Conservation (phyloP, 2,113 vertebrate species). For the Pholis gunnellus region DNA sequence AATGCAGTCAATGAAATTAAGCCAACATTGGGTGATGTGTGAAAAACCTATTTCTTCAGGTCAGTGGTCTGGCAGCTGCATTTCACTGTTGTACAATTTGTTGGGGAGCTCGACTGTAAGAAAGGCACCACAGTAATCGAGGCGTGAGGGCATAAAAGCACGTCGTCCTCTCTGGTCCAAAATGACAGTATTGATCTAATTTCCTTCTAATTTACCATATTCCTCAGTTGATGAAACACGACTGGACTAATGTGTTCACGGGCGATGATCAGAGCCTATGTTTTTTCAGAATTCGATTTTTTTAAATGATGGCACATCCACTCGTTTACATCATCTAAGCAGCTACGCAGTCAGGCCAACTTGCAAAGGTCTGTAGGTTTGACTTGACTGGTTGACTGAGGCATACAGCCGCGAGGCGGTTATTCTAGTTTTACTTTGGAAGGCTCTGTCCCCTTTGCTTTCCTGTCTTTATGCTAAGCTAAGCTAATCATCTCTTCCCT, state of each 20-base stretch:
- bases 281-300: neutral
- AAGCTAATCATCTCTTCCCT: neutral
- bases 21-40: conserved; percentile 6
- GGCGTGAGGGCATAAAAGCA: neutral
- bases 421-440: no score
- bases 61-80: neutral
- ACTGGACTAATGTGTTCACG: neutral
- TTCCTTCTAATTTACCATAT: neutral
- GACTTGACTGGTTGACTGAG: no score
- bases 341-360: neutral
- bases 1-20: neutral
- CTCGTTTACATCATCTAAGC: neutral
- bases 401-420: no score
- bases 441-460: neutral
- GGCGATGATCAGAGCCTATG: neutral
- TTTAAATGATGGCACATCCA: neutral
- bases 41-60: neutral
- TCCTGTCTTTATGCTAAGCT: neutral
- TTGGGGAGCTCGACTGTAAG: neutral
- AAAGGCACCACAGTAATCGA: neutral
- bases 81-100: neutral
- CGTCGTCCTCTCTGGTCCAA: neutral
- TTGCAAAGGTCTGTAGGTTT: neutral
- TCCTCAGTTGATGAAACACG: neutral
- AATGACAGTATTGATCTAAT: neutral